Base-by-base conservation (phyloP, 30 jellyfish, hydroid and myxozoan genomes). In the Pseudorhiza aurosa region DNA sequence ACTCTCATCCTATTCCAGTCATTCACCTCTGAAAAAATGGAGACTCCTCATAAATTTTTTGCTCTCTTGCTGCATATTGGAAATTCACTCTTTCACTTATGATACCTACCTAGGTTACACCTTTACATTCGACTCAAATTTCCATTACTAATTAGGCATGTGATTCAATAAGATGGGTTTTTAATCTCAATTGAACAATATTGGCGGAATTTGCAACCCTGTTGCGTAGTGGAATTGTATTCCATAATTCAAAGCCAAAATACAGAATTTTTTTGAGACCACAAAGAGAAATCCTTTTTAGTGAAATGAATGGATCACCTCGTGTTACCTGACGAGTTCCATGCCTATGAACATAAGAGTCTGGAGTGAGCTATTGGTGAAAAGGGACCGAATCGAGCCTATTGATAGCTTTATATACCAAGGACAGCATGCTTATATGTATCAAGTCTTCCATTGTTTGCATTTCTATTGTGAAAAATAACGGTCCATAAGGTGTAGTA, bases 151-250 rank as follows among this genome's bases (percentile, higher is more conserved):
- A 47, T 26, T 71, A 71, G 57, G 55, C 27, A 71, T 71, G 46
- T 14, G 85, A 42, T 49, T 43, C 74, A 12, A 71, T 71, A 35
- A 71, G 14, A 71, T 42, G 33, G 53, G 39, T n/a, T n/a, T 28
- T 71, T 33, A 71, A 43, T 71, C 24, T n/a, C 73, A 71, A 32
- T 55, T 7, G 29, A 71, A n/a, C 44, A 45, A 47, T 47, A 8
- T 72, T n/a, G 74, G 46, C 30, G 14, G 74, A 71, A 71, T 37
- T 73, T 43, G 85, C 51, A 71, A 71, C 85, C n/a, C n/a, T n/a
- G n/a, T n/a, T n/a, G n/a, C n/a, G n/a, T n/a, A n/a, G n/a, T n/a
- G n/a, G n/a, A n/a, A n/a, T n/a, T n/a, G n/a, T n/a, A n/a, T n/a
- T n/a, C n/a, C n/a, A n/a, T n/a, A n/a, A 7, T 45, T 45, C 19